phyloP scores from a whole-genome alignment of 1,140 invertebrate genomes.

The Brachionus paranguensis region DNA sequence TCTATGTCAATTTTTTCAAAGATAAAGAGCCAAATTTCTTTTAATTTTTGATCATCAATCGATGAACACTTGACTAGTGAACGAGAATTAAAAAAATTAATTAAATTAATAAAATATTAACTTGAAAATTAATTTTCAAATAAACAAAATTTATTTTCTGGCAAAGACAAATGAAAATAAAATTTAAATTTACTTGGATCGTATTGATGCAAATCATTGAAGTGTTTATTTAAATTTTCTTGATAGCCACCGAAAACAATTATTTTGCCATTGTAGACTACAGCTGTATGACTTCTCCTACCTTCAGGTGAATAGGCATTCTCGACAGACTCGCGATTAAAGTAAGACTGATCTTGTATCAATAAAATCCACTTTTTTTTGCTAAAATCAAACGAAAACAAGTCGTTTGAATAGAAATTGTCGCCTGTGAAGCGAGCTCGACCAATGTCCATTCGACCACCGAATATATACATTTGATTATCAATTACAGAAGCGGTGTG shows the following conservation, averaged over 20 bases:
- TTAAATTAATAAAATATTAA: too few species aligned
- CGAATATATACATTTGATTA: slow-evolving; percentile 75
- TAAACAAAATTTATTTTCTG: too few species aligned
- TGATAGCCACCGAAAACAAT: slow-evolving; percentile 84
- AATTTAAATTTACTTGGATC: slow-evolving; percentile 55
- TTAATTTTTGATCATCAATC: too few species aligned
- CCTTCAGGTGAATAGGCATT: slow-evolving; percentile 62
- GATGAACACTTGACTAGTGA: too few species aligned
- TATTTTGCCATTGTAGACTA: slow-evolving; percentile 68
- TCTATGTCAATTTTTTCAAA: too few species aligned
- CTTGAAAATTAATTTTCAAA: too few species aligned
- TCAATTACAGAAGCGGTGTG: slow-evolving; percentile 71
- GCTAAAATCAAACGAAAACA: slow-evolving; percentile 58
- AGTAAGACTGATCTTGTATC: slow-evolving; percentile 68
- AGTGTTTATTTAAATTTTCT: slow-evolving; percentile 67
- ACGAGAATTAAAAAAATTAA: too few species aligned
- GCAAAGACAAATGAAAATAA: too few species aligned
- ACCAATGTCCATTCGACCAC: slow-evolving; percentile 67
- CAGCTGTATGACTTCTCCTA: slow-evolving; percentile 78
- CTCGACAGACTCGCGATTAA: slow-evolving; percentile 56
- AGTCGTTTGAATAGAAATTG: slow-evolving; percentile 31
- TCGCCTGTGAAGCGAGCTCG: slow-evolving; percentile 59
- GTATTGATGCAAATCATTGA: slow-evolving; percentile 72
- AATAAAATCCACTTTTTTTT: slow-evolving; percentile 68
- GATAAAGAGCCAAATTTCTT: too few species aligned